phyloP scores from a whole-genome alignment of 2,797 vertebrate genomes.

The Nannoperca australis region DNA sequence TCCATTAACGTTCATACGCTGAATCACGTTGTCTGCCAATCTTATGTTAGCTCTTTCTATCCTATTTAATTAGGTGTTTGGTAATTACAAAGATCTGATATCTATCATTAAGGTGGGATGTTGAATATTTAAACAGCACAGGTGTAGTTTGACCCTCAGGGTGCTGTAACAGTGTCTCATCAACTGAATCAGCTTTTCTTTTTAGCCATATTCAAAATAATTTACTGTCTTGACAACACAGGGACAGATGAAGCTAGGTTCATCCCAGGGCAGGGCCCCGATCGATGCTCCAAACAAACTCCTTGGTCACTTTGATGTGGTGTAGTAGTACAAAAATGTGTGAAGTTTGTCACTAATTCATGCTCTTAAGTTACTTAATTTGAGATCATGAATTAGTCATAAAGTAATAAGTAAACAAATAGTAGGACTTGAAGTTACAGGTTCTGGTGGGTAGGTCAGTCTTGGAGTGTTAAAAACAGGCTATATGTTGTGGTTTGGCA shows the following conservation, averaged over 20 bases:
- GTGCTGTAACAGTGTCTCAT: constrained; percentile 41
- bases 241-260: constrained; percentile 42
- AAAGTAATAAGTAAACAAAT: no score
- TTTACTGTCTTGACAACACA: constrained; percentile 39
- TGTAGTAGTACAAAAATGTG: neutral
- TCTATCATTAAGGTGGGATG: constrained; percentile 54
- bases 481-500: no score
- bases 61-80: constrained; percentile 59
- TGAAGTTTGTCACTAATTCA: neutral
- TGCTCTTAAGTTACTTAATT: neutral
- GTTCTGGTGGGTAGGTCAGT: neutral
- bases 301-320: constrained; percentile 13
- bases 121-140: constrained; percentile 72
- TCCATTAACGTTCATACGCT: constrained; percentile 44
- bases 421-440: neutral
- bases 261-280: constrained; percentile 11
- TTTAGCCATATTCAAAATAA: constrained; percentile 45
- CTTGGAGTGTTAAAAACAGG: neutral
- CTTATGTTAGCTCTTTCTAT: constrained; percentile 36
- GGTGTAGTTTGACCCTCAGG: constrained; percentile 49
- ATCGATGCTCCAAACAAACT: constrained; percentile 40
- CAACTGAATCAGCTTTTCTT: constrained; percentile 61
- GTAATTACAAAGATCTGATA: constrained; percentile 65
- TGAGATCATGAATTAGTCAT: neutral
- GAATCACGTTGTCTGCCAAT: constrained; percentile 53